A percentile compares a stretch with the other conserved stretches of the same genome.
Conservation (phyloP, 92 coral and sea anemone genomes). For the Diadumene lineata region DNA sequence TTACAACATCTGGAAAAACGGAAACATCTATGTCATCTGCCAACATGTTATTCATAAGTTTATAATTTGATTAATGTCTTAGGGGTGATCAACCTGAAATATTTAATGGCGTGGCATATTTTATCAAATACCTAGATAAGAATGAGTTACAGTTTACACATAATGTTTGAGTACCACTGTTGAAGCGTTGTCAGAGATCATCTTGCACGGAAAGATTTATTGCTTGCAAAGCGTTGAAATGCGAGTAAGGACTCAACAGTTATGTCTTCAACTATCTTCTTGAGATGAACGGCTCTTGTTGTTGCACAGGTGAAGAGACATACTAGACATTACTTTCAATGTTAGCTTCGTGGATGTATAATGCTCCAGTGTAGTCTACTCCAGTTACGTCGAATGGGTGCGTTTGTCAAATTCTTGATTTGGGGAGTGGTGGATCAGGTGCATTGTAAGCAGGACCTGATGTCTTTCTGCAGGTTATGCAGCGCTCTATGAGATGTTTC, state of each 20-base stretch:
- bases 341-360: slow-evolving; percentile 23
- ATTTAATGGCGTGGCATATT: too few relatives aligned
- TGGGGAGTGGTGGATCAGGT: slow-evolving; percentile 37
- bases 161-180: too few relatives aligned
- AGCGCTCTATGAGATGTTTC: slow-evolving; percentile 10
- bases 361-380: slow-evolving; percentile 40
- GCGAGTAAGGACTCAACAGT: slow-evolving; percentile 40
- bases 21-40: too few relatives aligned
- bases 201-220: slow-evolving; percentile 45
- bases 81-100: too few relatives aligned
- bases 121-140: too few relatives aligned
- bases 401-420: slow-evolving; percentile 32
- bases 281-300: slow-evolving; percentile 55
- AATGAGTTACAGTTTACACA: too few relatives aligned
- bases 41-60: too few relatives aligned
- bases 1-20: too few relatives aligned
- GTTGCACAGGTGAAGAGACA: slow-evolving; percentile 62
- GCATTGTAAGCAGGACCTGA: slow-evolving; percentile 28
- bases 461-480: slow-evolving; percentile 34
- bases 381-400: slow-evolving; percentile 45
- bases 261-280: slow-evolving; percentile 56
- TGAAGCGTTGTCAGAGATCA: slow-evolving; percentile 64
- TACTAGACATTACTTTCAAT: slow-evolving; percentile 38
- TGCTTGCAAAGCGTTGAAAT: slow-evolving; percentile 47
- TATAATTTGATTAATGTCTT: too few relatives aligned